Base-by-base conservation (phyloP, 35 echinoderm and acorn worm genomes). In the Apostichopus japonicus region DNA sequence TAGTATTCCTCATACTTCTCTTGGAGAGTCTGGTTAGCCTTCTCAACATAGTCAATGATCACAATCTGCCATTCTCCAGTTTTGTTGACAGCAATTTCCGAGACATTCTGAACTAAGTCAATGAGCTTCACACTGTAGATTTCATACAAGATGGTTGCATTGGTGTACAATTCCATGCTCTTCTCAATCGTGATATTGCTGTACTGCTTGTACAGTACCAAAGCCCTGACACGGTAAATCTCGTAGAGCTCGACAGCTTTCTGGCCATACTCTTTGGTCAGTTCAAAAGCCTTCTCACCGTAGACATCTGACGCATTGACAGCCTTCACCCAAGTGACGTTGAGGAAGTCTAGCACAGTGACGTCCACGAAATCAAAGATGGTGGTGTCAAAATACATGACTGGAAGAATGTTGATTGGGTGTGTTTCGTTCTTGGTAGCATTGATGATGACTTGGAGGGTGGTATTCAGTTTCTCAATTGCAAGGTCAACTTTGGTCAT, bases 341-440 rank as follows among this genome's bases (percentile, higher is more conserved):
- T 86, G 55, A 92, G 10, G 51, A 89, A 53, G 55, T 90, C 90
- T 54, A 84, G 73, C 5, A 90, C 53, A 75, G 53, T 83, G 86
- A 75, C 23, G 19, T 77, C 54, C 19, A 87, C 51, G 17, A 94
- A 54, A 13, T 96, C 93, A 80, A 93, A 95, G n/a, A 93, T 91
- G 24, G 96, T 97, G 19, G 54, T 95, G 10, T 97, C 92, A 56
- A 95, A 70, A 83, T 95, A 97, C 62, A 83, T 92, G 79, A 95
- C 54, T 53, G 91, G 72, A 56, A 95, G 90, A 17, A 88, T 23
- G 90, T 98, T 98, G 77, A 98, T 92, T 9, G 90, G 92, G 77
- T 98, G 94, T 44, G 81, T 92, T 83, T 95, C 91, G 53, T 98
- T 94, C 90, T 92, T 98, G 83, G 92, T 87, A 55, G 95, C 95